Evolutionary conservation across 1,140 invertebrate genomes (phyloP).

Genomic region (Diorhabda carinulata): DNA sequence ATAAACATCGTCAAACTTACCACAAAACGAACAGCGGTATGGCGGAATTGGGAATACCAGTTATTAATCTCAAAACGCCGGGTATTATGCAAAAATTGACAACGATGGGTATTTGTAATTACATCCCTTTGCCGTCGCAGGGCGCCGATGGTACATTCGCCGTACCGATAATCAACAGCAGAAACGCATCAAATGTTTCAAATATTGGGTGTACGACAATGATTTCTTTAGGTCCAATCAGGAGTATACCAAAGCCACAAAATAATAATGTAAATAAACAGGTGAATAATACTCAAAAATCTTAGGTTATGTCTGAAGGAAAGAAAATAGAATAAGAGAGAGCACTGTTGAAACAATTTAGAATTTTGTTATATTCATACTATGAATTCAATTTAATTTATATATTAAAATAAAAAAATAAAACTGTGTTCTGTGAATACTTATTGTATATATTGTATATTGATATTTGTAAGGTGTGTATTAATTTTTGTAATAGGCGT

Average conservation of each 20-base stretch:
- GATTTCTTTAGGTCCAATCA: constrained; percentile 63
- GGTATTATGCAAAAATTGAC: constrained; percentile 59
- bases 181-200: constrained; percentile 60
- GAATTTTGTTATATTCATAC: no score
- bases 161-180: constrained; percentile 67
- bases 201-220: constrained; percentile 64
- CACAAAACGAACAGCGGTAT: constrained; percentile 55
- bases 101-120: constrained; percentile 67
- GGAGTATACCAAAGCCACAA: constrained; percentile 35
- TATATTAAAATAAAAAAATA: no score
- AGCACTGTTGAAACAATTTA: no score
- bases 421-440: background rate
- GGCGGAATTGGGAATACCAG: constrained; percentile 64
- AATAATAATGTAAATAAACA: constrained; percentile 9
- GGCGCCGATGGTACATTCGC: constrained; percentile 64
- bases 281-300: constrained; percentile 18
- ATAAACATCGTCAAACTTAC: constrained; percentile 65
- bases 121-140: constrained; percentile 66
- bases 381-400: no score
- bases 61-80: constrained; percentile 67
- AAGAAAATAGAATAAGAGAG: no score
- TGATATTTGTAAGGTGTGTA: background rate
- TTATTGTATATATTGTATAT: background rate
- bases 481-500: background rate
- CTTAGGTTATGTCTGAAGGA: background rate